These are phyloP conservation scores for Selene dorsalis DNA, from an alignment of 2,797 vertebrate genomes.

Conservation along the genomic window DNA sequence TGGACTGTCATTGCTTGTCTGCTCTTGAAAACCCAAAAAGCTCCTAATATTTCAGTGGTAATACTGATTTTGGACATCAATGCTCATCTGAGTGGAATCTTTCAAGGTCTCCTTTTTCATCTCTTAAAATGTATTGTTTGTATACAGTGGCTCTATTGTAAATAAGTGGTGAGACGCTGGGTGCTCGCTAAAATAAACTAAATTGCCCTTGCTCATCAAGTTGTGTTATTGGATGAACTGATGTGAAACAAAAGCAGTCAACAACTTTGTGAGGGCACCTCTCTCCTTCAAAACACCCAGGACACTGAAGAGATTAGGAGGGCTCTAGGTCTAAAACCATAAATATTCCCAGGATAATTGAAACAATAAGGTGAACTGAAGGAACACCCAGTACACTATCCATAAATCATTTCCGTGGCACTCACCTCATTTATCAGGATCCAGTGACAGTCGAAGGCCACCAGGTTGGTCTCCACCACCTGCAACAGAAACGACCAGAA, in stretches of 20 bases:
- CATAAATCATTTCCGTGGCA: slow-evolving; percentile 59
- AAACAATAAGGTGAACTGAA: slow-evolving; percentile 52
- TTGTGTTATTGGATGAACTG: slow-evolving; percentile 25
- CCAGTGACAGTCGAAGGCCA: slow-evolving; percentile 99
- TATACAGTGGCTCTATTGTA: not conserved
- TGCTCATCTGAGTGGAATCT: slow-evolving; percentile 13
- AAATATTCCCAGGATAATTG: slow-evolving; percentile 32
- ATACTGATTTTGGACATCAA: slow-evolving; percentile 15
- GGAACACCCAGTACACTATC: slow-evolving; percentile 13
- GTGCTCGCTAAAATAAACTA: slow-evolving; percentile 9
- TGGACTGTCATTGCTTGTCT: slow-evolving; percentile 9
- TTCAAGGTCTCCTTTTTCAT: slow-evolving; percentile 30
- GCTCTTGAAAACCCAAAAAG: slow-evolving; percentile 20
- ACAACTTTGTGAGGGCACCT: not conserved
- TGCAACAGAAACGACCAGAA: slow-evolving; percentile 83
- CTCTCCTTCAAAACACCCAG: slow-evolving; percentile 21
- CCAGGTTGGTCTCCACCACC: slow-evolving; percentile 99
- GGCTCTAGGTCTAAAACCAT: slow-evolving; percentile 24
- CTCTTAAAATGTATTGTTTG: slow-evolving; percentile 4
- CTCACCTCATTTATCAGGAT: slow-evolving; percentile 99
- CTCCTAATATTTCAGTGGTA: slow-evolving; percentile 11
- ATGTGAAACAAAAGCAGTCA: slow-evolving; percentile 15
- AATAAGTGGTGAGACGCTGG: not conserved
- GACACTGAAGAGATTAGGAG: slow-evolving; percentile 11
- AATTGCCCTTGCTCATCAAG: slow-evolving; percentile 29